Conservation (phyloP, 64 coral and sea anemone genomes). For the Actinia equina region DNA sequence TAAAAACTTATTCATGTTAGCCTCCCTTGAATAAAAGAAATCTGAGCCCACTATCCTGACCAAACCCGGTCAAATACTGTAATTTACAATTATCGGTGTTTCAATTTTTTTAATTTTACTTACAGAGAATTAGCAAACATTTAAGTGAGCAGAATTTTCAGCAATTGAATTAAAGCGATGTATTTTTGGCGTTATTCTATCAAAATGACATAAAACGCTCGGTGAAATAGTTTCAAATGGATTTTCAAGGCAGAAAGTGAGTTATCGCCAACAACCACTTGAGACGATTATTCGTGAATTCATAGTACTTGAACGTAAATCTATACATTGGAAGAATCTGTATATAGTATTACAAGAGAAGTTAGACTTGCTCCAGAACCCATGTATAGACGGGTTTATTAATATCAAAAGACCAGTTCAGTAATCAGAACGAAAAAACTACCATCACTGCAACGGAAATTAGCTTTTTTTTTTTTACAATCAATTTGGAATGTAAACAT, state of each 20-base stretch:
- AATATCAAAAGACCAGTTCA: neutral
- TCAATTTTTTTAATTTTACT: neutral
- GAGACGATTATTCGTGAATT: neutral
- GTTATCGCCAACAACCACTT: neutral
- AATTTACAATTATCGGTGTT: neutral
- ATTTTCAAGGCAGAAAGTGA: neutral
- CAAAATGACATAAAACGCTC: neutral
- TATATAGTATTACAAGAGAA: neutral
- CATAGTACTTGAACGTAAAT: neutral
- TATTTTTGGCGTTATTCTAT: neutral
- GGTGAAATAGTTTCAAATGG: neutral
- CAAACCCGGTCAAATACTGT: neutral
- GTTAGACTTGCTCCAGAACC: neutral
- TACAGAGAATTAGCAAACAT: neutral
- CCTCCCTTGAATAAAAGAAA: too few relatives aligned
- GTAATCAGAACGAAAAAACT: neutral
- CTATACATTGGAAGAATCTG: neutral
- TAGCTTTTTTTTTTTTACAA: constrained; percentile 8
- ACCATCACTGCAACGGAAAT: neutral
- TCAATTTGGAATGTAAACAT: constrained; percentile 11
- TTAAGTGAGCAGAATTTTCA: neutral
- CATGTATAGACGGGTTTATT: neutral
- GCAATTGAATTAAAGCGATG: neutral
- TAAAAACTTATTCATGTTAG: too few relatives aligned
- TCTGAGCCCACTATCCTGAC: too few relatives aligned